Conservation (phyloP, 2,888 invertebrate species). For the Cheilosia soror region DNA sequence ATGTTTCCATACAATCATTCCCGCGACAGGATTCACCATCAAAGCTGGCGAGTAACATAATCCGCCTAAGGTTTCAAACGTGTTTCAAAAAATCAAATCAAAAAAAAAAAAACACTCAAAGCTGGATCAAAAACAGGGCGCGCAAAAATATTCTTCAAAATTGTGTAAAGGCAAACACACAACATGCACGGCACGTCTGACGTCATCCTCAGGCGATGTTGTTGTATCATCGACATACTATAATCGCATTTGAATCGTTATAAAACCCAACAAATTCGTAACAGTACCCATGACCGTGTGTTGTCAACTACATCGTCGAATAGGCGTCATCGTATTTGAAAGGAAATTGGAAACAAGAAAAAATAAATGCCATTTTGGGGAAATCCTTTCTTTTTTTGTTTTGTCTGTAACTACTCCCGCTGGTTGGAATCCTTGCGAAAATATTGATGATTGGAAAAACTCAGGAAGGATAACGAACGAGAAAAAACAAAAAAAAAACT, state of each 20-base stretch:
- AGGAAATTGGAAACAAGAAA: constrained; percentile 64
- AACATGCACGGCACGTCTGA: background rate
- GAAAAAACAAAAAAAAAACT: background rate
- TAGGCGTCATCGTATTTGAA: constrained; percentile 21
- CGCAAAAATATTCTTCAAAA: constrained; percentile 29
- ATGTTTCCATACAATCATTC: no score
- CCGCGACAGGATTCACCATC: background rate
- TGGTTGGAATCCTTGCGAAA: constrained; percentile 40
- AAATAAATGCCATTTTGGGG: constrained; percentile 22
- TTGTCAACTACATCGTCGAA: constrained; percentile 23
- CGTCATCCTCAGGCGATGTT: constrained; percentile 56
- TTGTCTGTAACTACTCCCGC: background rate
- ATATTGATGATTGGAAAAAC: constrained; percentile 60
- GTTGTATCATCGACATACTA: constrained; percentile 49
- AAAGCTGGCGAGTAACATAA: constrained; percentile 22
- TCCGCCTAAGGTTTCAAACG: constrained; percentile 32
- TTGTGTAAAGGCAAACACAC: constrained; percentile 32
- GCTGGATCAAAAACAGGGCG: background rate
- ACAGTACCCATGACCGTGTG: constrained; percentile 18
- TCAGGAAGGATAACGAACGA: background rate
- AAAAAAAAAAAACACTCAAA: background rate
- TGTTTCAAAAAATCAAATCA: background rate
- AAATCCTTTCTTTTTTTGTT: constrained; percentile 4
- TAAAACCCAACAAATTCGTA: constrained; percentile 56
- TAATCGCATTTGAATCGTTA: constrained; percentile 61